Evolutionary conservation across 2,113 vertebrate species (phyloP).

Genomic region (Muntiacus reevesi): DNA sequence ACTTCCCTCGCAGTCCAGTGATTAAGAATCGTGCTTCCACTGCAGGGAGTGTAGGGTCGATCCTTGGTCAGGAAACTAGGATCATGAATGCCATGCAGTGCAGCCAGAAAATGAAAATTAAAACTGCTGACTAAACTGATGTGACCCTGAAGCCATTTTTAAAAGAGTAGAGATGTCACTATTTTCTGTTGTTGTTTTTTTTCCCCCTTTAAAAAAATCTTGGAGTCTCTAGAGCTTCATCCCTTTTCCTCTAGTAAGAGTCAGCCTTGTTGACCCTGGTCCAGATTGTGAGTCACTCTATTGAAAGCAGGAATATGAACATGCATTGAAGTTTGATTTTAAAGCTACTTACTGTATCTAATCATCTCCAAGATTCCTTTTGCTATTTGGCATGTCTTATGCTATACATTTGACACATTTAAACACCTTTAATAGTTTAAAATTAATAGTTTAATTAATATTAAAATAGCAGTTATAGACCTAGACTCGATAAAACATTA

Average conservation of each 20-base stretch:
- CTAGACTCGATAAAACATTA: neutral
- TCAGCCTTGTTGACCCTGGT: neutral
- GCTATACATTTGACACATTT: neutral
- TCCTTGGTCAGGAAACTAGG: neutral
- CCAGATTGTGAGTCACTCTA: neutral
- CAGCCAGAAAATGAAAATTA: neutral
- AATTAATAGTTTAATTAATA: neutral
- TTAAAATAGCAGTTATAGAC: neutral
- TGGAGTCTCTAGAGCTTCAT: neutral
- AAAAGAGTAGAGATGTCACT: neutral
- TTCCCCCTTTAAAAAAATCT: neutral
- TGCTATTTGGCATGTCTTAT: neutral
- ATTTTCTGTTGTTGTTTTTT: neutral
- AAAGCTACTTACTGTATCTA: neutral
- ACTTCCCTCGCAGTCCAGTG: neutral
- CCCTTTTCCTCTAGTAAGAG: neutral
- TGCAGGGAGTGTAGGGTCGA: neutral
- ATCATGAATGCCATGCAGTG: neutral
- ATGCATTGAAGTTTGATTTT: neutral
- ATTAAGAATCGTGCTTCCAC: neutral
- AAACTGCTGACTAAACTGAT: neutral
- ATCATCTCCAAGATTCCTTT: neutral
- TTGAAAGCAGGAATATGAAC: neutral
- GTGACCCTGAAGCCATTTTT: neutral
- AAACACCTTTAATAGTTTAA: neutral